Evolutionary conservation across 2,888 invertebrate genomes (phyloP).

Genomic region (Ariolimax columbianus): DNA sequence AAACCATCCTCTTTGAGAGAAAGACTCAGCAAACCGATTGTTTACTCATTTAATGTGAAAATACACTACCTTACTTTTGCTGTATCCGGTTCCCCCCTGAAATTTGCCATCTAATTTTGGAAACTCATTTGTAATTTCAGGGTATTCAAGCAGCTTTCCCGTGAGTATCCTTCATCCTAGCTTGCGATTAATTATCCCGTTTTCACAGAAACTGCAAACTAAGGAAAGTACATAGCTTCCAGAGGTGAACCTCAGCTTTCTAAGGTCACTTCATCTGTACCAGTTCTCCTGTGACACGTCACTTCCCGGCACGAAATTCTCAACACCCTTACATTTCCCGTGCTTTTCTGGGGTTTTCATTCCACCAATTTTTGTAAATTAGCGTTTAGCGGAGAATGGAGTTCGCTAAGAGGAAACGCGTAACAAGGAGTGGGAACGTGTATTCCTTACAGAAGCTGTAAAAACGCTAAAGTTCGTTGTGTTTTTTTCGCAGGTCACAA

Average conservation of each 20-base stretch:
- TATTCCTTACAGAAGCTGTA: not conserved
- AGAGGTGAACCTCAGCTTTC: not conserved
- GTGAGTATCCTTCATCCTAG: constrained; percentile 3
- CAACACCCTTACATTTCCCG: not conserved
- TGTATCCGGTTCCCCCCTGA: not conserved
- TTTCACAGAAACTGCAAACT: not conserved
- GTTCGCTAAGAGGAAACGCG: not conserved
- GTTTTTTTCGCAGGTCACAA: not conserved
- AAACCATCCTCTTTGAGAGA: not conserved
- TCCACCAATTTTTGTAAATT: not conserved
- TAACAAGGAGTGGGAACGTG: not conserved
- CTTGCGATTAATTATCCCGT: constrained; percentile 20
- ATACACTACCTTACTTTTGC: not conserved
- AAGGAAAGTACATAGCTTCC: not conserved
- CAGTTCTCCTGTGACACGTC: constrained; percentile 19
- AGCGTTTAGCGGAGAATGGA: not conserved
- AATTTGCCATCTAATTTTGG: not conserved
- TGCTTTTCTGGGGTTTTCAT: constrained; percentile 5
- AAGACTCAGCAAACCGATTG: not conserved
- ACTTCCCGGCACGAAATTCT: constrained; percentile 30
- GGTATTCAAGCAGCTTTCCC: not conserved
- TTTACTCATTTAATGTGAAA: constrained; percentile 14
- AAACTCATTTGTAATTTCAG: constrained; percentile 1
- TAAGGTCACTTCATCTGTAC: not conserved
- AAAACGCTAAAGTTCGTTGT: not conserved